Evolutionary conservation across 2,797 vertebrate genomes (phyloP), one percentile per base, ranked within the genome.

Genomic region (Hippopotamyrus pictus): DNA sequence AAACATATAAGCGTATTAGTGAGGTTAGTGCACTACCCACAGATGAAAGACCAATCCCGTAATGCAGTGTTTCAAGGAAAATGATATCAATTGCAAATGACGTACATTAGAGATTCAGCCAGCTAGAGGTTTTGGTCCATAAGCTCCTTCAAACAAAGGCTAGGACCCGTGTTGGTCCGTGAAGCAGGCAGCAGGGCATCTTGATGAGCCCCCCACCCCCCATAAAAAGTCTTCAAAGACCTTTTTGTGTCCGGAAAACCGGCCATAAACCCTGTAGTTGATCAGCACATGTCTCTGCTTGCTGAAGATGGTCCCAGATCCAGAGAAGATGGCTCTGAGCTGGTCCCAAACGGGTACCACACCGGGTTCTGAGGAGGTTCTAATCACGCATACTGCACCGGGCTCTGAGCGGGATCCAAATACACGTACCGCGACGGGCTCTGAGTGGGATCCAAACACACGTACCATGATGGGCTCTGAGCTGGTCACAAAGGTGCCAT

Each of bases 21-120:
- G 41, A 79, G 37, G 73, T 44, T 79, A 44, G 73, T 79, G 73
- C 73, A 79, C 17, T 44, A 41, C 17, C 73, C 6, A 19, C 37
- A 79, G 73, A 79, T 79, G 73, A 79, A 79, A 79, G 73, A 44
- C 17, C 2, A 17, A 79, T 79, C 33, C 37, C 0, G 2, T n/a
- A 46, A n/a, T 79, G 37, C 73, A 79, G 73, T 44, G 17, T 79
- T 79, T 79, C 73, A 79, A 44, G 73, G 6, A 44, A 79, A 79
- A 79, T 79, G 19, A 79, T 79, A 79, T 79, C 73, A 79, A 79
- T 79, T 79, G 73, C 73, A 79, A 79, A 79, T 79, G 73, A 79
- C 6, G 0, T 79, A 44, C 5, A 79, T 79, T 41, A 79, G 17
- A 44, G 73, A 79, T 79, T 79, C 73, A 44, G 33, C 41, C 33